phyloP scores from a whole-genome alignment of 2,888 invertebrate genomes.

The Dryococelus australis region DNA sequence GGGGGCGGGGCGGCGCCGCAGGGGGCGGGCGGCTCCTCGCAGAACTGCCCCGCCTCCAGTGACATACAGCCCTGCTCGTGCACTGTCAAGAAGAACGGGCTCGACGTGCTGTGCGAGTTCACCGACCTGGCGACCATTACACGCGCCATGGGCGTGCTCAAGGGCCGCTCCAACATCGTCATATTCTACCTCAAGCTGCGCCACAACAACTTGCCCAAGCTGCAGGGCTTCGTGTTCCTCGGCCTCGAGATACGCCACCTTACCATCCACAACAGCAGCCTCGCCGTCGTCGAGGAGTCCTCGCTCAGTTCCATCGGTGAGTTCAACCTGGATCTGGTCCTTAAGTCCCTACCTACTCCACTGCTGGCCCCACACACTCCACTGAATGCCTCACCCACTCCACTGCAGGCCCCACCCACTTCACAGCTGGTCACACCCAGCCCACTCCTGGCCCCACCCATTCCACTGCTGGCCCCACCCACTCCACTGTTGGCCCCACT shows the following conservation, averaged over 20 bases:
- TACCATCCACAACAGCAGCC: conserved; percentile 87
- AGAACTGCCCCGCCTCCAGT: conserved; percentile 73
- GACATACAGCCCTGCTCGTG: conserved; percentile 85
- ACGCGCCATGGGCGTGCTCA: conserved; percentile 81
- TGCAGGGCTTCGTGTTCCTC: conserved; percentile 86
- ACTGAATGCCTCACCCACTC: too few relatives aligned
- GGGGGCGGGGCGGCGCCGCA: conserved; percentile 53
- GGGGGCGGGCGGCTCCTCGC: conserved; percentile 57
- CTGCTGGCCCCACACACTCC: too few relatives aligned
- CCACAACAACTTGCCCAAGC: conserved; percentile 83
- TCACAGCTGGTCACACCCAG: too few relatives aligned
- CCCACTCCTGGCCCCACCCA: too few relatives aligned
- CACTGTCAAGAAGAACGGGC: conserved; percentile 85
- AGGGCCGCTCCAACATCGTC: conserved; percentile 77
- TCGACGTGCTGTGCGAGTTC: conserved; percentile 88
- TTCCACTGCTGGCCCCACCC: too few relatives aligned
- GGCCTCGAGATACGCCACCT: conserved; percentile 88
- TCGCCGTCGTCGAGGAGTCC: conserved; percentile 86
- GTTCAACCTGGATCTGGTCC: too few relatives aligned
- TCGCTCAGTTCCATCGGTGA: conserved; percentile 87
- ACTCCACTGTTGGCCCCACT: too few relatives aligned
- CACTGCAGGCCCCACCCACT: too few relatives aligned
- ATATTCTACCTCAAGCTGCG: conserved; percentile 89
- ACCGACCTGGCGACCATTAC: conserved; percentile 81
- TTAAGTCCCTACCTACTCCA: too few relatives aligned